Conservation (phyloP, 2,113 vertebrate species). For the Steatornis caripensis region DNA sequence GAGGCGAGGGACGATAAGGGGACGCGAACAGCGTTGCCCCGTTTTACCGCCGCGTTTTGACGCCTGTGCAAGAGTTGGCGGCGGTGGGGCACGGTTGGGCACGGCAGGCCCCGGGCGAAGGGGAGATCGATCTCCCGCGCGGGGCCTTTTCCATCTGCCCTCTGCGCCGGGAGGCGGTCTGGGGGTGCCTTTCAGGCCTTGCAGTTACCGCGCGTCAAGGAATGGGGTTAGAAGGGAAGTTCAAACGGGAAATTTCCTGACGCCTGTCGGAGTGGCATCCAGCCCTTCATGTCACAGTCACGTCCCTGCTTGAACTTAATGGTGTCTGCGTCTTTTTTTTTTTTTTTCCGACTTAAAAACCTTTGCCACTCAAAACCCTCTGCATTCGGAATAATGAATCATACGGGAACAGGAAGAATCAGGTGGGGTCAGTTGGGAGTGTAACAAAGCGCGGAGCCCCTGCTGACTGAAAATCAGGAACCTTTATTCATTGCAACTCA, state of each 20-base stretch:
- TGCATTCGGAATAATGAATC: background rate
- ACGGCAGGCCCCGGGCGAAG: too few species aligned
- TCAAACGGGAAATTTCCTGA: background rate
- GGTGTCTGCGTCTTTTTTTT: background rate
- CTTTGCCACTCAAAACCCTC: background rate
- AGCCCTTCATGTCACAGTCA: background rate
- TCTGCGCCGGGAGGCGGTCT: fast-evolving
- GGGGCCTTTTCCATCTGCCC: background rate
- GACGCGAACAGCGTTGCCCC: fast-evolving
- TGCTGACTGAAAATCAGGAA: background rate
- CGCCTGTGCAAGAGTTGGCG: fast-evolving
- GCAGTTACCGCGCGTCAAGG: fast-evolving
- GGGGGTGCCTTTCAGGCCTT: fast-evolving
- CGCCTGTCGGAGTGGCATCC: background rate
- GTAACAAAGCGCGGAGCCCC: background rate
- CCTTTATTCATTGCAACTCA: conserved; percentile 41
- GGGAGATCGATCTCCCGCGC: fast-evolving
- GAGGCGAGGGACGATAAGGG: too few species aligned
- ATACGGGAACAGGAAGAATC: background rate
- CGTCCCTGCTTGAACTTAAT: background rate
- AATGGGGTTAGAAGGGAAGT: background rate
- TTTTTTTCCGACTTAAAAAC: background rate
- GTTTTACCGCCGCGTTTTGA: fast-evolving
- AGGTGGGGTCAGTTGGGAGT: background rate
- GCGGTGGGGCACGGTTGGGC: too few species aligned